Evolutionary conservation across 2,888 invertebrate species (phyloP), one percentile per base, ranked within the genome.

Genomic region (Fragum fragum): DNA sequence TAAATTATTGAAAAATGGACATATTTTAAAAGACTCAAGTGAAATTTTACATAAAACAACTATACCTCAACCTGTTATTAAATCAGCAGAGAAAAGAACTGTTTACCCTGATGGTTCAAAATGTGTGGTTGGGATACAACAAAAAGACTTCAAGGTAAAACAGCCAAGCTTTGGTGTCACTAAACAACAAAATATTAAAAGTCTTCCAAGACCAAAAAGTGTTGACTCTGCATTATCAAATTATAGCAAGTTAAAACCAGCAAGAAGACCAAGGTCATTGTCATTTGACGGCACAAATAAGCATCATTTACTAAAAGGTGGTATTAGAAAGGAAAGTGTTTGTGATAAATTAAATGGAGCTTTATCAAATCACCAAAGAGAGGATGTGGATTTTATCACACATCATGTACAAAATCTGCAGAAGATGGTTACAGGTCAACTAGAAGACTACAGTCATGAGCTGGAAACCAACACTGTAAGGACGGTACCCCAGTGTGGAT

Each of bases 401-500:
- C 79, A 79, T 23, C 87, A 88, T 29, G 79, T 89, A 11, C 69
- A 81, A 26, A 79, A 79, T 52, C 73, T 89, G 23, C 79, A 82
- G 55, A 70, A 66, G 3, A 72, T 73, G 57, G 71, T 87, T 18
- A 77, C 84, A 7, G 87, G 85, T 18, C 76, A 87, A 14, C 29
- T 66, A 94, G 96, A 88, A 9, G 86, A 83, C 23, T 73, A 87
- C 9, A 94, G 96, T 88, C 95, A 95, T 83, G 95, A 96, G 86
- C 93, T 96, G 85, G 96, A 96, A 93, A 96, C 96, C 91, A 97
- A 97, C 94, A 96, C 96, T 36, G 96, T 97, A 93, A 96, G 97
- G 73, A 97, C 98, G 95, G 97, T 97, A 82, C 98, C 98, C n/a
- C 96, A 97, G 91, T 98, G 98, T 95, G 96, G 97, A 94, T 98